Evolutionary conservation across 2,888 invertebrate species (phyloP).

Genomic region (Nephrotoma appendiculata): DNA sequence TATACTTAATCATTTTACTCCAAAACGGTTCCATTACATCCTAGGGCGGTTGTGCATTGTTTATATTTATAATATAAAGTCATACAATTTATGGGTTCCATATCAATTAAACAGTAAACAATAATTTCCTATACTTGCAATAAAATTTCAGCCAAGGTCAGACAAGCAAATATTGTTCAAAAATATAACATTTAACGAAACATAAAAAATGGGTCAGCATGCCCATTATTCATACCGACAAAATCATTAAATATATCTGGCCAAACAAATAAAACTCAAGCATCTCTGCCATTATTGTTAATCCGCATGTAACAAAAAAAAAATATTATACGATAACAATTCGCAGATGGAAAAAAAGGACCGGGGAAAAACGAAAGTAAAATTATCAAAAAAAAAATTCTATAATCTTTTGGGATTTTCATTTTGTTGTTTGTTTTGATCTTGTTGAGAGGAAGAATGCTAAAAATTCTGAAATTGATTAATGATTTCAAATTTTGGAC

Average conservation of each 20-base stretch:
- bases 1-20: no score
- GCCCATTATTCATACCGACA: neutral
- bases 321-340: neutral
- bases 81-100: no score
- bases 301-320: neutral
- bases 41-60: no score
- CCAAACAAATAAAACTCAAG: neutral
- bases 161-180: no score
- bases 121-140: no score
- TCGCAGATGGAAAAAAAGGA: neutral
- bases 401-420: neutral
- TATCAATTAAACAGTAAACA: no score
- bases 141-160: no score
- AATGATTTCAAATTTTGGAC: neutral
- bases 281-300: neutral
- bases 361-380: neutral
- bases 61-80: no score
- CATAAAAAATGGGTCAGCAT: neutral
- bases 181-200: no score
- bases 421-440: neutral
- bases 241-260: neutral
- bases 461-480: neutral
- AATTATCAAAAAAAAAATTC: neutral
- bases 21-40: no score
- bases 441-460: neutral